Evolutionary conservation across 2,888 invertebrate genomes (phyloP).

Genomic region (Callyntrura guangdongensis): DNA sequence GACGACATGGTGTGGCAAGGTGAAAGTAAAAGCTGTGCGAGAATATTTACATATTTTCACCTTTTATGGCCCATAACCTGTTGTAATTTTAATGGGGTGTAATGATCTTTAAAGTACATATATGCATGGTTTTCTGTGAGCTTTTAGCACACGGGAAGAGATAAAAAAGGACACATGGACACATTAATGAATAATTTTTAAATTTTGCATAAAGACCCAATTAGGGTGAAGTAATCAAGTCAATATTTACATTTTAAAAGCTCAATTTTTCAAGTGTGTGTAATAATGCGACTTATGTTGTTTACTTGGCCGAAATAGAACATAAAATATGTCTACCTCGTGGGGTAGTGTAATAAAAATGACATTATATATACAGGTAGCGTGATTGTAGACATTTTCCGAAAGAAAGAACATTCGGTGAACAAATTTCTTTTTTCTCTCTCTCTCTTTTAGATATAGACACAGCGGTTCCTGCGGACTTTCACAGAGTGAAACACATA

Average conservation of each 20-base stretch:
- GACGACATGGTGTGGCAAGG: neutral
- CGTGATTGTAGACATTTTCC: neutral
- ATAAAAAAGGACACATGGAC: neutral
- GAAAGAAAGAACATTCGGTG: neutral
- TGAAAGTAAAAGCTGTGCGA: neutral
- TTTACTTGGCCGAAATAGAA: neutral
- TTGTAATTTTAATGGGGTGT: constrained; percentile 73
- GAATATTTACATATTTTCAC: constrained; percentile 70
- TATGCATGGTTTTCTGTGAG: constrained; percentile 7
- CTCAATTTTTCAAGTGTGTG: neutral
- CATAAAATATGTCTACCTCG: neutral
- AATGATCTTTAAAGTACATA: constrained; percentile 24
- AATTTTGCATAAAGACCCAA: constrained; percentile 48
- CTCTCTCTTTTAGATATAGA: too few relatives aligned
- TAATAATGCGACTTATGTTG: neutral
- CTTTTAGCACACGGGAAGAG: neutral
- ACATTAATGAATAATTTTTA: constrained; percentile 2
- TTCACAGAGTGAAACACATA: too few relatives aligned
- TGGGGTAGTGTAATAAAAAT: neutral
- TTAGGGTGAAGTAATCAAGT: constrained; percentile 37
- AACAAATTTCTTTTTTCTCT: constrained; percentile 22
- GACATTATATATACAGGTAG: neutral
- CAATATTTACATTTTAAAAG: constrained; percentile 39
- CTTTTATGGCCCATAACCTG: constrained; percentile 67
- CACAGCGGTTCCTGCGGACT: too few relatives aligned